These are phyloP conservation scores for Tenthredo scrophulariae DNA, from an alignment of 2,888 invertebrate genomes.

Conservation along the genomic window DNA sequence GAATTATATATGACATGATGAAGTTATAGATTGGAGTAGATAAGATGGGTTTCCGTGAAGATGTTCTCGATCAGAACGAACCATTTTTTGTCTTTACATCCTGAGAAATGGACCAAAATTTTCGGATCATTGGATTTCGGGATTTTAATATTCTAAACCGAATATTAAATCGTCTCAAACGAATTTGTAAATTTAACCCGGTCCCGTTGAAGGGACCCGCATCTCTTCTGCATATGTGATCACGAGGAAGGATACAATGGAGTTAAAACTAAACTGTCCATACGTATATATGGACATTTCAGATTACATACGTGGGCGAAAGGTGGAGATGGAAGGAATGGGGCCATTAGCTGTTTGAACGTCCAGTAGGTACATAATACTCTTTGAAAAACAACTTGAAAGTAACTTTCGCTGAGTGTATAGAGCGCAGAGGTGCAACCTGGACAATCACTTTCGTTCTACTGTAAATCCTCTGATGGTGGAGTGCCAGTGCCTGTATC, in stretches of 20 bases:
- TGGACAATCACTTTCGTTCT: slow-evolving; percentile 33
- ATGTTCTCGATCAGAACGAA: too few relatives aligned
- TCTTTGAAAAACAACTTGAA: slow-evolving; percentile 42
- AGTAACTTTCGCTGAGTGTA: slow-evolving; percentile 21
- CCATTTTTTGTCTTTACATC: too few relatives aligned
- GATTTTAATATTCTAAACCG: too few relatives aligned
- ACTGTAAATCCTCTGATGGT: slow-evolving; percentile 15
- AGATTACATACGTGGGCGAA: neutral
- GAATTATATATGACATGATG: too few relatives aligned
- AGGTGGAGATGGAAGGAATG: neutral
- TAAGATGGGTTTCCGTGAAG: too few relatives aligned
- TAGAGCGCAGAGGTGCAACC: slow-evolving; percentile 18
- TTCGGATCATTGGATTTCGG: too few relatives aligned
- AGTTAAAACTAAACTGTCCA: neutral
- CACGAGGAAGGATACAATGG: neutral
- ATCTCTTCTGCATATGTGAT: neutral
- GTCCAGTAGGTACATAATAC: slow-evolving; percentile 18
- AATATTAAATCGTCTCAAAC: too few relatives aligned
- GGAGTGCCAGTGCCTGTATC: neutral
- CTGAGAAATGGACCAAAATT: too few relatives aligned
- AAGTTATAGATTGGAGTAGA: too few relatives aligned
- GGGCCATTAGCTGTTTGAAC: slow-evolving; percentile 22
- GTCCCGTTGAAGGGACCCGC: neutral
- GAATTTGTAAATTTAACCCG: too few relatives aligned
- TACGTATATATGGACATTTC: neutral